Evolutionary conservation across 2,113 vertebrate species (phyloP), one percentile per base, ranked within the genome.

Genomic region (Brachirus orientalis): DNA sequence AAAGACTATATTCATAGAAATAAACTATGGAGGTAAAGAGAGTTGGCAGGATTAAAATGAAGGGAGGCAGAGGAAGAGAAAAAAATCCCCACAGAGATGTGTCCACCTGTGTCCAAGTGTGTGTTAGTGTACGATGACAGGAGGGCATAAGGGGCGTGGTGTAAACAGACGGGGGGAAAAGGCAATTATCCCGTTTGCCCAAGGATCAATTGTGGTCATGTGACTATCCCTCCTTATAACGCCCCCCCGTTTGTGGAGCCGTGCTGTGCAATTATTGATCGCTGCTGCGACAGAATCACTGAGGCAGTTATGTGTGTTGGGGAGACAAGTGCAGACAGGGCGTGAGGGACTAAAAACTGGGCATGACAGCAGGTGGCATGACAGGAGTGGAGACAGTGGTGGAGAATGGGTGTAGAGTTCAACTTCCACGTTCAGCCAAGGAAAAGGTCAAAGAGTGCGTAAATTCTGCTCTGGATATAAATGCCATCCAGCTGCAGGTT

Each of bases 121-220:
- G 59, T 56, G 53, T 61, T 63, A 14, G 61, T 19, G 64, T 9
- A 7, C 63, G 76, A 73, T 85, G 82, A 67, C 72, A 66, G 65
- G 59, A 67, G 68, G 65, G 56, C 62, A 68, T 78, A 77, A 60
- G 69, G 83, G 63, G 63, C 68, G 76, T 46, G 50, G 72, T 65
- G 64, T 85, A 88, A 90, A 92, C 88, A 91, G 88, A 89, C 86
- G 84, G 80, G 59, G 72, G 79, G n/a, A n/a, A 89, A 88, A 91
- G 89, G 91, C 91, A 91, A 92, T 93, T 92, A 92, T 89, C 88
- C 77, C 63, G 9, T 28, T 71, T 81, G 85, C 75, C 73, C 54
- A 28, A 77, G 86, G 84, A 92, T 93, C 92, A 92, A 92, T 93
- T 88, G 80, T 69, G 78, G 89, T 91, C 88, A 92, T 92, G 90